phyloP scores from a whole-genome alignment of 64 coral and sea anemone species.

The Exaiptasia diaphana region DNA sequence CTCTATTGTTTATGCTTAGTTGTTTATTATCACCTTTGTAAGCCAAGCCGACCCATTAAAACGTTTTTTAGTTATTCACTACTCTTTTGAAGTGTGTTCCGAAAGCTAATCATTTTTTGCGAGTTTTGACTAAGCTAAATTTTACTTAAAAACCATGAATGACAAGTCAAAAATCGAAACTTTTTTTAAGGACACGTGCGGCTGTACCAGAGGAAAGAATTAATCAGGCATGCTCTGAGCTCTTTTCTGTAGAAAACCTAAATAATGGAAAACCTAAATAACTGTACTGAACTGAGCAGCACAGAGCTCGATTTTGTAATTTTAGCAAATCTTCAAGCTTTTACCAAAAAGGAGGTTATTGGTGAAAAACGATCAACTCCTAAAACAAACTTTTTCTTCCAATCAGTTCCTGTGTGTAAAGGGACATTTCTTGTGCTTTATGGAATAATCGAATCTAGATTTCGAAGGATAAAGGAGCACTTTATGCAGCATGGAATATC shows the following conservation, averaged over 20 bases:
- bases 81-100: no score
- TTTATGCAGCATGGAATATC: not conserved
- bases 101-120: no score
- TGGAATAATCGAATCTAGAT: not conserved
- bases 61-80: no score
- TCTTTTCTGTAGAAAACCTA: not conserved
- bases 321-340: not conserved
- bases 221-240: not conserved
- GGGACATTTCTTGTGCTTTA: conserved; percentile 18
- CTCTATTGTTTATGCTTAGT: no score
- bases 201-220: not conserved
- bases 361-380: conserved; percentile 13
- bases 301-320: conserved; percentile 21
- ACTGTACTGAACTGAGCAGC: conserved; percentile 1
- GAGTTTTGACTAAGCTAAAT: no score
- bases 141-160: not conserved
- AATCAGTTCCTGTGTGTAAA: not conserved
- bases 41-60: no score
- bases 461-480: conserved; percentile 5
- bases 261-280: conserved; percentile 1
- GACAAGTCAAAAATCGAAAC: not conserved
- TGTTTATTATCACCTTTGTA: no score
- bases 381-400: not conserved
- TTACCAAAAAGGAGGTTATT: not conserved
- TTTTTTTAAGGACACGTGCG: not conserved